Percentiles rank a stretch among this genome's conserved stretches.
These are phyloP conservation scores for Lagodon rhomboides DNA, from an alignment of 2,797 vertebrate species.

Conservation along the genomic window DNA sequence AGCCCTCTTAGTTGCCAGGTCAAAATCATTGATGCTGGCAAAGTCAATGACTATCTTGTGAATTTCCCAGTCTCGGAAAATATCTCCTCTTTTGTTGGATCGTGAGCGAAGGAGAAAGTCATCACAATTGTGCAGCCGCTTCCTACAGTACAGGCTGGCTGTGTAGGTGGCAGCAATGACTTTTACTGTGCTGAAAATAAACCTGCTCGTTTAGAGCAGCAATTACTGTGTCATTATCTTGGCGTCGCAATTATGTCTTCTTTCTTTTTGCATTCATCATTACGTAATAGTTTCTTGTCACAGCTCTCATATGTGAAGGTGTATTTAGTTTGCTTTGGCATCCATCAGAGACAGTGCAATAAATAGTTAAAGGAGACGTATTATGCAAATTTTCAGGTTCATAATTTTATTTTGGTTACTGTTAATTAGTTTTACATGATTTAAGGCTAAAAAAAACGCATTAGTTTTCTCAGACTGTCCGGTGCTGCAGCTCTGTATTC, in stretches of 20 bases:
- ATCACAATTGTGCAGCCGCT: constrained; percentile 39
- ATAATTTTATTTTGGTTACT: too few relatives aligned
- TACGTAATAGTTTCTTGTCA: constrained; percentile 27
- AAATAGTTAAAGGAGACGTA: not conserved
- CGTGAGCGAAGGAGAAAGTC: constrained; percentile 33
- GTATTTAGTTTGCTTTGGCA: constrained; percentile 33
- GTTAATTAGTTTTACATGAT: too few relatives aligned
- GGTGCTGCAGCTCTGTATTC: too few relatives aligned
- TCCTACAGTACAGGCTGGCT: constrained; percentile 26
- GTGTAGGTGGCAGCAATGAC: constrained; percentile 68
- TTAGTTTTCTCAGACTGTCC: too few relatives aligned
- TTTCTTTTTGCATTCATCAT: constrained; percentile 53
- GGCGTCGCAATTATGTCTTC: constrained; percentile 66
- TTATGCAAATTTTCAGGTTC: too few relatives aligned
- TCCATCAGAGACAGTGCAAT: constrained; percentile 1
- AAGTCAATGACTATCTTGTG: constrained; percentile 70
- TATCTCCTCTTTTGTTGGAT: constrained; percentile 23
- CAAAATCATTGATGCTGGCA: constrained; percentile 56
- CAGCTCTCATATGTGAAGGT: constrained; percentile 22
- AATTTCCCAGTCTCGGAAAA: constrained; percentile 40
- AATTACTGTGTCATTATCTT: constrained; percentile 78
- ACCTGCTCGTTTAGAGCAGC: constrained; percentile 66
- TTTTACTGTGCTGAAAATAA: constrained; percentile 78
- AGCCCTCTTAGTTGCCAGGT: constrained; percentile 61
- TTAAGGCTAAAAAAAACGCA: too few relatives aligned